Percentiles rank a stretch among this genome's conserved stretches.
phyloP scores from a whole-genome alignment of 2,888 invertebrate genomes.

The Selenia dentaria region DNA sequence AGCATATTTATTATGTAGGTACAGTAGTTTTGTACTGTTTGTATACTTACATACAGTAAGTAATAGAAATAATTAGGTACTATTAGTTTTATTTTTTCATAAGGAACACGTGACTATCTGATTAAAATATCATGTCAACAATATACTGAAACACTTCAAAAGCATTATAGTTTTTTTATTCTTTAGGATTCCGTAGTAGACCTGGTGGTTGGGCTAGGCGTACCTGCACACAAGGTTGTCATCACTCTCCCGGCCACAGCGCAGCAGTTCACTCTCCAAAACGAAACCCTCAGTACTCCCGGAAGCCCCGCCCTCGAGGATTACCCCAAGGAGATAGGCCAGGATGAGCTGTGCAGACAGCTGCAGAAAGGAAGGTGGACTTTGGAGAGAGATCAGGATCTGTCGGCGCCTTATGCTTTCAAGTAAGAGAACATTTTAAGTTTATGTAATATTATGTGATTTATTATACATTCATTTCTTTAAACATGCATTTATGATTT shows the following conservation, averaged over 20 bases:
- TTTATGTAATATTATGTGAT: too few relatives aligned
- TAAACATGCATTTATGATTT: too few relatives aligned
- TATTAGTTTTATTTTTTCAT: too few relatives aligned
- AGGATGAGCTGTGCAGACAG: slow-evolving; percentile 85
- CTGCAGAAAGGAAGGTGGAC: slow-evolving; percentile 88
- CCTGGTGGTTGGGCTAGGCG: slow-evolving; percentile 88
- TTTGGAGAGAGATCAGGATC: slow-evolving; percentile 90
- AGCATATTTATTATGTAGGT: too few relatives aligned
- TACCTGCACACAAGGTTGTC: slow-evolving; percentile 88
- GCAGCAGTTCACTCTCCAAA: slow-evolving; percentile 86
- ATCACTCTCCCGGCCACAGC: slow-evolving; percentile 89
- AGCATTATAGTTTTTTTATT: neutral
- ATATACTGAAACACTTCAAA: too few relatives aligned
- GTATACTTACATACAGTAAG: too few relatives aligned
- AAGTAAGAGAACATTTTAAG: slow-evolving; percentile 68
- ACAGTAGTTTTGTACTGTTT: too few relatives aligned
- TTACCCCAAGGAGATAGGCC: slow-evolving; percentile 81
- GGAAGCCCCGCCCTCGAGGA: slow-evolving; percentile 86
- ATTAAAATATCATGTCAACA: too few relatives aligned
- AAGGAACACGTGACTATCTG: too few relatives aligned
- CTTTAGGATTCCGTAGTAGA: slow-evolving; percentile 90
- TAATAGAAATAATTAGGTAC: too few relatives aligned
- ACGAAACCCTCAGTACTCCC: slow-evolving; percentile 87
- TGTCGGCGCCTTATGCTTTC: slow-evolving; percentile 91
- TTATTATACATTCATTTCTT: too few relatives aligned